These are phyloP conservation scores for Ericerus pela DNA, from an alignment of 1,140 invertebrate species.

Conservation along the genomic window DNA sequence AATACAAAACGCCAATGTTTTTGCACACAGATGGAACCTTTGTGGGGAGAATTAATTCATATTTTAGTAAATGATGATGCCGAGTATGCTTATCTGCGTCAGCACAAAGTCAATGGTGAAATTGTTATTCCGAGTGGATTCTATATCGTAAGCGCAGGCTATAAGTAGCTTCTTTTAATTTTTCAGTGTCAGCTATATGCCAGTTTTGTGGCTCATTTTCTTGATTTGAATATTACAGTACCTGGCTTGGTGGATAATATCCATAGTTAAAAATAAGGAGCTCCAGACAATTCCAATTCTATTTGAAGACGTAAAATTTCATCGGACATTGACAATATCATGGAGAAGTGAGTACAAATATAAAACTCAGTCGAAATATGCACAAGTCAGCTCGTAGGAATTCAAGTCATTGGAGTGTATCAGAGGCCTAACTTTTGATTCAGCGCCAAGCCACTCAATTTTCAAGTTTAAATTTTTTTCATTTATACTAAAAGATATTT, in stretches of 20 bases:
- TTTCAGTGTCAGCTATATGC: neutral
- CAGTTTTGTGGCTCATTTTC: neutral
- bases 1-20: neutral
- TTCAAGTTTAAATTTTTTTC: too few relatives aligned
- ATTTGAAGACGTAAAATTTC: neutral
- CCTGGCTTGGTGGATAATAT: neutral
- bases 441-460: too few relatives aligned
- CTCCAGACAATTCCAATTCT: neutral
- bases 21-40: neutral
- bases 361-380: too few relatives aligned
- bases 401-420: too few relatives aligned
- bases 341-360: too few relatives aligned
- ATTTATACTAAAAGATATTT: too few relatives aligned
- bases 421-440: too few relatives aligned
- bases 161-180: neutral
- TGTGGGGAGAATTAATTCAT: neutral
- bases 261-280: neutral
- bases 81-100: neutral
- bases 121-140: neutral
- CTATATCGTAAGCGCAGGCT: neutral
- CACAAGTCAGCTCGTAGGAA: too few relatives aligned
- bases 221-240: neutral
- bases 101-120: neutral
- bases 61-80: neutral
- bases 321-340: too few relatives aligned